Evolutionary conservation across 2,797 vertebrate genomes (phyloP).

Genomic region (Lagorchestes hirsutus): DNA sequence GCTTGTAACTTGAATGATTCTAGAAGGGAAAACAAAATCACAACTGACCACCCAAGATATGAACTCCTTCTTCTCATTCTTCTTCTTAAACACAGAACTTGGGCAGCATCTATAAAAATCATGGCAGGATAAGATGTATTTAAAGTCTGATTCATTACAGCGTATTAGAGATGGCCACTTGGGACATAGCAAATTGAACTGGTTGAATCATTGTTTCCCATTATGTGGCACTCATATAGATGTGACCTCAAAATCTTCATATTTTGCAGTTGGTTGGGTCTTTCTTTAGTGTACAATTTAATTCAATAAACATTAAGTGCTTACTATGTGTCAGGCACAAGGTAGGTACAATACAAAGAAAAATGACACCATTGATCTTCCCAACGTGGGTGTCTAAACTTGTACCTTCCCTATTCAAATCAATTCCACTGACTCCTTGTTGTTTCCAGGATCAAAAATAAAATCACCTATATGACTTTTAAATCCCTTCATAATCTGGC

Average conservation of each 20-base stretch:
- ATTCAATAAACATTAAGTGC: background rate
- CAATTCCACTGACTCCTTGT: background rate
- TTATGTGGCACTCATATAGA: background rate
- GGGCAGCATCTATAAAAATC: background rate
- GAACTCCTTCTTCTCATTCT: slow-evolving; percentile 59
- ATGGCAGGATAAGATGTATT: background rate
- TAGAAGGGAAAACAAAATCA: slow-evolving; percentile 4
- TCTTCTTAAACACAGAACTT: slow-evolving; percentile 38
- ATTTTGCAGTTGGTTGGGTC: background rate
- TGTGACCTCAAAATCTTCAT: slow-evolving; percentile 12
- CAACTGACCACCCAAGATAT: slow-evolving; percentile 11
- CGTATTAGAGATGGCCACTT: slow-evolving; percentile 15
- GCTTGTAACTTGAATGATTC: slow-evolving; percentile 49
- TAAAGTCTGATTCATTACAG: background rate
- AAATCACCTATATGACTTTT: background rate
- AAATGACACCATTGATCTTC: background rate
- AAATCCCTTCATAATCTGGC: background rate
- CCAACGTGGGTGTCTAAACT: background rate
- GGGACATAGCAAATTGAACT: background rate
- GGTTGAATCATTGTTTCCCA: background rate
- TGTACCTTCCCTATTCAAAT: background rate
- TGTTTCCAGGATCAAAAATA: background rate
- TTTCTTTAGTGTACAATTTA: background rate
- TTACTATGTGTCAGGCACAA: background rate
- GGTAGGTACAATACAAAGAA: background rate